Evolutionary conservation across 1,140 invertebrate genomes (phyloP).

Genomic region (Drosophila watanabei): DNA sequence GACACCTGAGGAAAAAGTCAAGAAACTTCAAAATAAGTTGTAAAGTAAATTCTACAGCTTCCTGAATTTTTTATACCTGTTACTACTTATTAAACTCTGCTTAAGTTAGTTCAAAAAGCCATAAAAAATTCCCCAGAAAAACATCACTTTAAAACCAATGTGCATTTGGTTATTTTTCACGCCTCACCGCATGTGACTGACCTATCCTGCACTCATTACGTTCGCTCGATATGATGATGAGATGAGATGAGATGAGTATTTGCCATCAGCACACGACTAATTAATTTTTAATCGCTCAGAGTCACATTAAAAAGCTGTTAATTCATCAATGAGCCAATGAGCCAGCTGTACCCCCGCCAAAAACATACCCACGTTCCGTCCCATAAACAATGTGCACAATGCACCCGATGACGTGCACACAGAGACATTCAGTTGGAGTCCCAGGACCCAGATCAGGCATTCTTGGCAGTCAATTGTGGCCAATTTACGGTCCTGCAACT

Average conservation of each 20-base stretch:
- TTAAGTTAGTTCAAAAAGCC: too few species aligned
- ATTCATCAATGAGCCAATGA: constrained; percentile 45
- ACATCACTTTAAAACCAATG: background rate
- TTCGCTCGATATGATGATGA: background rate
- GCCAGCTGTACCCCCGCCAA: constrained; percentile 17
- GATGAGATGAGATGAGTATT: constrained; percentile 8
- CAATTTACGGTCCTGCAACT: constrained; percentile 72
- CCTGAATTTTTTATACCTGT: too few species aligned
- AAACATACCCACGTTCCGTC: background rate
- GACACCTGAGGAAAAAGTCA: too few species aligned
- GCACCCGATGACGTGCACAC: constrained; percentile 40
- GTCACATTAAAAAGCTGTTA: constrained; percentile 56
- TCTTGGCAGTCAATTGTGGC: constrained; percentile 68
- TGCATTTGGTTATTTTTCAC: constrained; percentile 24
- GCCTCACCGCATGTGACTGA: constrained; percentile 44
- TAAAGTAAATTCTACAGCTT: too few species aligned
- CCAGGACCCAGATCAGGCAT: constrained; percentile 15
- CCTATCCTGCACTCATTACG: constrained; percentile 39
- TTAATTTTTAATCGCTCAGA: constrained; percentile 42
- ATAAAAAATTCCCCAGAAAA: background rate
- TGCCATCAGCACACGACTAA: constrained; percentile 27
- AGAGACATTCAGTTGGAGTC: constrained; percentile 10
- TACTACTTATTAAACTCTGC: too few species aligned
- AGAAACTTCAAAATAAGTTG: too few species aligned
- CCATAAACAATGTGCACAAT: constrained; percentile 23